Percentiles rank a stretch among this genome's conserved stretches.
These are phyloP conservation scores for Ceratosolen solmsi DNA, from an alignment of 1,140 invertebrate species.

Conservation along the genomic window DNA sequence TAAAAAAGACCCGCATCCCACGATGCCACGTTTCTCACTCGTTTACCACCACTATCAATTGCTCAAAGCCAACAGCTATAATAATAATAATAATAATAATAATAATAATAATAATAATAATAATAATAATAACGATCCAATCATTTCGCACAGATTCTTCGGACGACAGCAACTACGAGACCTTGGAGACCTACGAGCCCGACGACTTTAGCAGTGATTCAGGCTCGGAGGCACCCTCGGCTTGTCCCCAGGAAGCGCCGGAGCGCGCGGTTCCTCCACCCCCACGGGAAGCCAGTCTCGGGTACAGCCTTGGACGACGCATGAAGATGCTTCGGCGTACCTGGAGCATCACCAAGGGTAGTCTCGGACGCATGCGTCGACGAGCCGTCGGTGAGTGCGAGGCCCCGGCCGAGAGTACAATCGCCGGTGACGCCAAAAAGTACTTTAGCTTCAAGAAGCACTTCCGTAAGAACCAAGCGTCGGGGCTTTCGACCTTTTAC, in stretches of 20 bases:
- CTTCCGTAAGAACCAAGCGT: conserved; percentile 58
- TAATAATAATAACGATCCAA: no score
- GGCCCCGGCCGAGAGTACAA: neutral
- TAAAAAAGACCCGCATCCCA: no score
- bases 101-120: no score
- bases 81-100: no score
- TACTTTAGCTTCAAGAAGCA: conserved; percentile 68
- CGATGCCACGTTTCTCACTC: no score
- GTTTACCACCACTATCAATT: no score
- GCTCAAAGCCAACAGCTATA: neutral
- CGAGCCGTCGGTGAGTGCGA: conserved; percentile 57
- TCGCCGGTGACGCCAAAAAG: conserved; percentile 59
- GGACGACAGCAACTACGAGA: conserved; percentile 70
- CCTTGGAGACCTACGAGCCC: conserved; percentile 60
- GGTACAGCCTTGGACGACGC: conserved; percentile 62
- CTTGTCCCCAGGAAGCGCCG: conserved; percentile 62
- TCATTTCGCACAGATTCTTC: conserved; percentile 60
- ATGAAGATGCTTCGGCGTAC: conserved; percentile 68
- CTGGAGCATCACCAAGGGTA: conserved; percentile 71
- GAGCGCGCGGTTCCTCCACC: conserved; percentile 65
- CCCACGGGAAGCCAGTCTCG: conserved; percentile 64
- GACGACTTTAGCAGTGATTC: conserved; percentile 64
- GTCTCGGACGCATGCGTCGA: conserved; percentile 64
- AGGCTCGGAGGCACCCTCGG: conserved; percentile 59
- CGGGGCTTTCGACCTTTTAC: conserved; percentile 65